A percentile compares a stretch with the other conserved stretches of the same genome.
Conservation (phyloP, 2,888 invertebrate genomes). For the Eulithis prunata region DNA sequence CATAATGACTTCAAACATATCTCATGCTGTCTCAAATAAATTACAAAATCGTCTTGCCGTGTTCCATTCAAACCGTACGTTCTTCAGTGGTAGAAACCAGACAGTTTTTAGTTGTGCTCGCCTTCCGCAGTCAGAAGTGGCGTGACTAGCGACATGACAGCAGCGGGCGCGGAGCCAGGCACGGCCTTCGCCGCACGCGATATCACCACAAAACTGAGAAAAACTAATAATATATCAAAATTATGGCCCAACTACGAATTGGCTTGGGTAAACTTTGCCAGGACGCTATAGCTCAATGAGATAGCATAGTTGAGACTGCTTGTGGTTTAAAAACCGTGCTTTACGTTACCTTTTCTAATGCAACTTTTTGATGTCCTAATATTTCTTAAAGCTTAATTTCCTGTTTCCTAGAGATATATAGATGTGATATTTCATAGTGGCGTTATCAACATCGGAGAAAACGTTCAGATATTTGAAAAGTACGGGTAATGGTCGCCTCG, state of each 20-base stretch:
- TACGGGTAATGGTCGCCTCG: conserved; percentile 65
- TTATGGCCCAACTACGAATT: conserved; percentile 44
- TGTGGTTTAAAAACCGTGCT: background rate
- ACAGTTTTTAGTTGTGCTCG: conserved; percentile 24
- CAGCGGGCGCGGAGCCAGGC: conserved; percentile 67
- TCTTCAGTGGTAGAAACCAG: conserved; percentile 26
- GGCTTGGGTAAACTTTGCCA: conserved; percentile 12
- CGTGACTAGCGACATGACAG: conserved; percentile 78
- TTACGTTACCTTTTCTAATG: too few species aligned
- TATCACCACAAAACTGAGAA: conserved; percentile 61
- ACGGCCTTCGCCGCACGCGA: conserved; percentile 74
- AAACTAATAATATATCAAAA: conserved; percentile 53
- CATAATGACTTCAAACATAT: too few species aligned
- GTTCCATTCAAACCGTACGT: conserved; percentile 11
- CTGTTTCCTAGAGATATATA: conserved; percentile 1
- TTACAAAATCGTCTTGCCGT: conserved; percentile 19
- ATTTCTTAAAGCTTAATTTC: too few species aligned
- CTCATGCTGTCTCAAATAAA: conserved; percentile 1
- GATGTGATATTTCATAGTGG: conserved; percentile 26
- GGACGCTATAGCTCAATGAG: background rate
- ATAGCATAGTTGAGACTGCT: background rate
- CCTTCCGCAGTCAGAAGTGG: conserved; percentile 44
- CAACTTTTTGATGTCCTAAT: too few species aligned
- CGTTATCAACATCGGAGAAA: conserved; percentile 39
- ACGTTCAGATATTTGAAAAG: conserved; percentile 53